Percentiles rank a stretch among this genome's conserved stretches.
Evolutionary conservation across 2,888 invertebrate species (phyloP).

Genomic region (Slavum lentiscoides): DNA sequence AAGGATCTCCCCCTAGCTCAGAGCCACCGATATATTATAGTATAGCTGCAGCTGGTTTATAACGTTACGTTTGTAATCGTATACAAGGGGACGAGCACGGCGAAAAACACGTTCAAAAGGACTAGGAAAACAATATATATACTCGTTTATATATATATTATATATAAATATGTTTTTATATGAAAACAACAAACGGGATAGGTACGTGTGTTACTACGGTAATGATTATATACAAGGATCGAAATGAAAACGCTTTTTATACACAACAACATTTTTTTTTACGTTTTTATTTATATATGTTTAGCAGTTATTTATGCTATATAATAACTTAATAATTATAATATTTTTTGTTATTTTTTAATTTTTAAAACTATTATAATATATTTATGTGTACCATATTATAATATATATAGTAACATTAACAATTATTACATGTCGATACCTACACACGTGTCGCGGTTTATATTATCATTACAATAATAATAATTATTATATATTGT

Average conservation of each 20-base stretch:
- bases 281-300: slow-evolving; percentile 45
- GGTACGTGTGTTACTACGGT: too few relatives aligned
- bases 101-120: too few relatives aligned
- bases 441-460: slow-evolving; percentile 49
- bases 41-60: too few relatives aligned
- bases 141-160: too few relatives aligned
- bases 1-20: too few relatives aligned
- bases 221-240: not conserved
- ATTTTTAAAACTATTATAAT: slow-evolving; percentile 38
- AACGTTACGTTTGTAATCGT: too few relatives aligned
- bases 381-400: slow-evolving; percentile 40
- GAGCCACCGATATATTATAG: too few relatives aligned
- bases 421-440: slow-evolving; percentile 47
- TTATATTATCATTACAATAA: slow-evolving; percentile 37
- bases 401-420: slow-evolving; percentile 38
- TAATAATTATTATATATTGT: slow-evolving; percentile 22
- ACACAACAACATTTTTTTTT: slow-evolving; percentile 50
- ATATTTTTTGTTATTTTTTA: slow-evolving; percentile 31
- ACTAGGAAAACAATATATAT: too few relatives aligned
- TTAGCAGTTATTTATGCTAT: slow-evolving; percentile 48
- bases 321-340: slow-evolving; percentile 52
- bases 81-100: too few relatives aligned
- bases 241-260: slow-evolving; percentile 49
- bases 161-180: too few relatives aligned
- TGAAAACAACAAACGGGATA: too few relatives aligned